Percentiles rank a stretch among this genome's conserved stretches.
phyloP scores from a whole-genome alignment of 2,113 vertebrate genomes.

The Paradoxurus hermaphroditus region DNA sequence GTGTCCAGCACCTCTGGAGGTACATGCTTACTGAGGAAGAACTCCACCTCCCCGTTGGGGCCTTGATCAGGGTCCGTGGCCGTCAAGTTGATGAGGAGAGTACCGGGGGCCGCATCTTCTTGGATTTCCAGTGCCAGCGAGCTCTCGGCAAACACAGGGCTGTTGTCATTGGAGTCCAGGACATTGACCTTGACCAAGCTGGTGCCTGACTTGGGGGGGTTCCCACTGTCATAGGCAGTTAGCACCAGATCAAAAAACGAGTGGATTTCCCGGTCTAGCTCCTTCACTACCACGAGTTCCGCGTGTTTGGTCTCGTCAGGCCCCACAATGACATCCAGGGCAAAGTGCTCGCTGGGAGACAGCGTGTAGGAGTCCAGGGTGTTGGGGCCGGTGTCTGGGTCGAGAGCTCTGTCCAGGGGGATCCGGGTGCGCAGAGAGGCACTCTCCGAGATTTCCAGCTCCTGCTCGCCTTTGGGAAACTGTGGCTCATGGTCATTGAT shows the following conservation, averaged over 20 bases:
- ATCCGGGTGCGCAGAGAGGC: constrained; percentile 88
- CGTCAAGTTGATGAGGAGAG: constrained; percentile 87
- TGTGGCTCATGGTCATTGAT: constrained; percentile 91
- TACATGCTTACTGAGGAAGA: constrained; percentile 89
- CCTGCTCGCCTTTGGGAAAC: constrained; percentile 87
- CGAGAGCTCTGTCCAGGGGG: constrained; percentile 90
- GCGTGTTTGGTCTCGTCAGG: constrained; percentile 87
- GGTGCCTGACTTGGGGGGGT: constrained; percentile 89
- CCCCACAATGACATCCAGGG: constrained; percentile 85
- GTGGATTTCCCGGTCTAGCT: constrained; percentile 91
- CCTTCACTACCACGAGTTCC: constrained; percentile 90
- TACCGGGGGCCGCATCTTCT: constrained; percentile 89
- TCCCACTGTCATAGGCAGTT: constrained; percentile 90
- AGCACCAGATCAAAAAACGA: constrained; percentile 87
- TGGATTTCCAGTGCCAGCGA: constrained; percentile 84
- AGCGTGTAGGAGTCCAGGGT: constrained; percentile 88
- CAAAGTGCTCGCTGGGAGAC: constrained; percentile 90
- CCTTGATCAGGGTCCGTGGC: constrained; percentile 94
- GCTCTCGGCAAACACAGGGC: constrained; percentile 89
- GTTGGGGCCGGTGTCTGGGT: constrained; percentile 88
- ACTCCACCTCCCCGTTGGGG: constrained; percentile 93
- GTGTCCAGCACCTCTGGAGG: constrained; percentile 85
- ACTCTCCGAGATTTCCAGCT: constrained; percentile 94
- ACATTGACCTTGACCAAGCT: constrained; percentile 89
- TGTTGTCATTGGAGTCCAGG: constrained; percentile 96